Percentiles rank a stretch among this genome's conserved stretches.
These are phyloP conservation scores for Therioaphis trifolii DNA, from an alignment of 2,888 invertebrate species.

Conservation along the genomic window DNA sequence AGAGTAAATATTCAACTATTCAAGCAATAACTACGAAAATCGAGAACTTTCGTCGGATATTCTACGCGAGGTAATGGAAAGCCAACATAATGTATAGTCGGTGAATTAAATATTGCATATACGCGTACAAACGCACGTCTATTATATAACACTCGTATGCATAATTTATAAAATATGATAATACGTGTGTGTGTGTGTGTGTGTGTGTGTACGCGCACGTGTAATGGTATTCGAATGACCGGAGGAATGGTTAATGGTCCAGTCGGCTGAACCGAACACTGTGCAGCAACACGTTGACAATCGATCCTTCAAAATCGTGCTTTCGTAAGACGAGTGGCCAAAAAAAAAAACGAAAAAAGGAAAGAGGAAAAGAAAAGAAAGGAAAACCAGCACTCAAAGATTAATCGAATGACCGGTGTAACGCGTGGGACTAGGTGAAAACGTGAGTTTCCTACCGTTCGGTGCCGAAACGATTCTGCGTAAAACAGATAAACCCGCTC, in stretches of 20 bases:
- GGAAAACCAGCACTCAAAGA: slow-evolving; percentile 16
- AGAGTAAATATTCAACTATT: not conserved
- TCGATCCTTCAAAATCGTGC: slow-evolving; percentile 30
- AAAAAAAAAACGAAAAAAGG: not conserved
- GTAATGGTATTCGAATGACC: slow-evolving; percentile 32
- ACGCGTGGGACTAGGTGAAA: slow-evolving; percentile 1
- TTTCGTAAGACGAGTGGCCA: not conserved
- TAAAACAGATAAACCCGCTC: slow-evolving; percentile 36
- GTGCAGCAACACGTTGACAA: slow-evolving; percentile 51
- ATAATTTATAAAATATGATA: no score
- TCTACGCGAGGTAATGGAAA: not conserved
- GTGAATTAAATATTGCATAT: not conserved
- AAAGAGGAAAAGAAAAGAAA: not conserved
- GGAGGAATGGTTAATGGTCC: slow-evolving; percentile 43
- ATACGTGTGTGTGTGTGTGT: not conserved
- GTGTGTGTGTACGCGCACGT: not conserved
- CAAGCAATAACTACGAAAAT: not conserved
- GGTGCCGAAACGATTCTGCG: slow-evolving; percentile 19
- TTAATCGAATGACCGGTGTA: slow-evolving; percentile 1
- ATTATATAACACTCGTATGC: not conserved
- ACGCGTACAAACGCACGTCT: not conserved
- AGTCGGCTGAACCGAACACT: slow-evolving; percentile 20
- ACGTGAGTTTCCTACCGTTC: not conserved
- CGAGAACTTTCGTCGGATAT: not conserved
- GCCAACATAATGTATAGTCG: not conserved